A percentile compares a stretch with the other conserved stretches of the same genome.
phyloP scores from a whole-genome alignment of 2,888 invertebrate genomes.

The Lepetodrilus schrolli region DNA sequence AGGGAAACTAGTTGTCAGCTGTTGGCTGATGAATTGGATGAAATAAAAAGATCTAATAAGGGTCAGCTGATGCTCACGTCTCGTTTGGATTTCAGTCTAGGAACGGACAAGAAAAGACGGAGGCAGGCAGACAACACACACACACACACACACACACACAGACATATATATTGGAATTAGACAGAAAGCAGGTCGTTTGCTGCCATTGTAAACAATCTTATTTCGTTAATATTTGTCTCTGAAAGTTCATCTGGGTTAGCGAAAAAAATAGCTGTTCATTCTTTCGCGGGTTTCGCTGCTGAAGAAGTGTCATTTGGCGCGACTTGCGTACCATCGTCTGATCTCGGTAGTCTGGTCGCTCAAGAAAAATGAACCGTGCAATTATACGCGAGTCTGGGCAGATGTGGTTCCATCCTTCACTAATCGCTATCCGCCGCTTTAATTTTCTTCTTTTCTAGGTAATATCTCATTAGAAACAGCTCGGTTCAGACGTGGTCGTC shows the following conservation, averaged over 20 bases:
- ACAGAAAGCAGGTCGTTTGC: too few relatives aligned
- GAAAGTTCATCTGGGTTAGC: not conserved
- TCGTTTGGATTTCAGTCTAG: not conserved
- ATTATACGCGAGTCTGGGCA: conserved; percentile 2
- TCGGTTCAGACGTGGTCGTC: not conserved
- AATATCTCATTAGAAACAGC: conserved; percentile 17
- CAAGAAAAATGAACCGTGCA: not conserved
- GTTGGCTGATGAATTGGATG: not conserved
- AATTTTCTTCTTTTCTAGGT: conserved; percentile 9
- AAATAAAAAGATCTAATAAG: conserved; percentile 30
- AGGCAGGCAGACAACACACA: too few relatives aligned
- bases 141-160: too few relatives aligned
- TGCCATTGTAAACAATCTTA: not conserved
- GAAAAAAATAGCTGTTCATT: not conserved
- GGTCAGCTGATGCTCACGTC: not conserved
- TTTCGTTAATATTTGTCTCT: not conserved
- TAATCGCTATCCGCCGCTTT: conserved; percentile 16
- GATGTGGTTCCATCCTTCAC: conserved; percentile 23
- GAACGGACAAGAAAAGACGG: too few relatives aligned
- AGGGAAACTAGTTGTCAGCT: not conserved
- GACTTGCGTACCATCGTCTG: too few relatives aligned
- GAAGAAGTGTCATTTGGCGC: not conserved
- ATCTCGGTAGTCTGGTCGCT: conserved; percentile 3
- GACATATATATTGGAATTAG: too few relatives aligned
- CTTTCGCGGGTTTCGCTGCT: not conserved